These are phyloP conservation scores for Phoenicopterus ruber DNA, from an alignment of 2,113 vertebrate species.

Conservation along the genomic window DNA sequence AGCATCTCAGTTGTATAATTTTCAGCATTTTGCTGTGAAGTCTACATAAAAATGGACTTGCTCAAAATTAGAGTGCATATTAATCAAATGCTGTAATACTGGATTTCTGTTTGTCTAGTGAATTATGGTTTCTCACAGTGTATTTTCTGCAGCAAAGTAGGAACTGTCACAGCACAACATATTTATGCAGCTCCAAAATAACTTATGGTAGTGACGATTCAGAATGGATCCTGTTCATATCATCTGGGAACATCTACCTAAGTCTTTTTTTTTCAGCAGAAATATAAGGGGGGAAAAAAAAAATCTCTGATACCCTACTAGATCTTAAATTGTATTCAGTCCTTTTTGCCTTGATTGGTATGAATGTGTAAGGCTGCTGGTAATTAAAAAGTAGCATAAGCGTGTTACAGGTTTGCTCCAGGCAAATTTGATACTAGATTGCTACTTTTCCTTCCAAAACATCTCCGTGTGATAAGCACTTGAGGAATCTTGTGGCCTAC, in stretches of 20 bases:
- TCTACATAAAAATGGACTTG: background rate
- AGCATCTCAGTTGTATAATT: background rate
- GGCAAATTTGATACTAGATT: background rate
- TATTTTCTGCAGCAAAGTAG: background rate
- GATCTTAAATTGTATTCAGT: background rate
- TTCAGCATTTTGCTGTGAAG: background rate
- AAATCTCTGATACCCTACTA: background rate
- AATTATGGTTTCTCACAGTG: background rate
- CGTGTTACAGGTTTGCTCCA: background rate
- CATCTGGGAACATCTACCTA: background rate
- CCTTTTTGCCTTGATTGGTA: background rate
- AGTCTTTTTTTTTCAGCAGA: background rate
- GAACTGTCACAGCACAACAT: background rate
- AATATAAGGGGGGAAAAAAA: background rate
- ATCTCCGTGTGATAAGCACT: background rate
- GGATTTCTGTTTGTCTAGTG: background rate
- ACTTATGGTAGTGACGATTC: background rate
- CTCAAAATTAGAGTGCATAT: slow-evolving; percentile 1
- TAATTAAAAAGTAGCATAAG: background rate
- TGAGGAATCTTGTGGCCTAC: background rate
- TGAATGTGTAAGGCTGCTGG: background rate
- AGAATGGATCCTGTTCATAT: background rate
- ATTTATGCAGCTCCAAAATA: background rate
- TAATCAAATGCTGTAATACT: background rate
- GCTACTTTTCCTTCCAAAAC: background rate